phyloP scores from a whole-genome alignment of 2,797 vertebrate species.

The Sorex maritimensis region DNA sequence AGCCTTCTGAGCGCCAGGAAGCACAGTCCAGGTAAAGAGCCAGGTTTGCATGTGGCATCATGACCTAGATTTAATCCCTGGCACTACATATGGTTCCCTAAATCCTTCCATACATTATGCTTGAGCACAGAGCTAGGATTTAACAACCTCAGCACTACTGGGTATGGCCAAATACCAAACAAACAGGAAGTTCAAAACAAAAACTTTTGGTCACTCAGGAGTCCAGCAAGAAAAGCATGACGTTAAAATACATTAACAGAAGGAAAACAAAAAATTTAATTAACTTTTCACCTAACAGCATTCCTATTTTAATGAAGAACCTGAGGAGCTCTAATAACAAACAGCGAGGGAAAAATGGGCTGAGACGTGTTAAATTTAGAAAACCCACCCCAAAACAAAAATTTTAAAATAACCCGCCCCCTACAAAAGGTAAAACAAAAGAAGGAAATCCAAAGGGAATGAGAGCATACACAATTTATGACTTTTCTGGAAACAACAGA shows the following conservation, averaged over 20 bases:
- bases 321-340: conserved; percentile 11
- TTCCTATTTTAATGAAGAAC: conserved; percentile 27
- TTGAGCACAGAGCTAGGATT: too few species aligned
- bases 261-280: conserved; percentile 48
- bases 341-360: not conserved
- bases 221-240: not conserved
- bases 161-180: too few species aligned
- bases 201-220: conserved; percentile 21
- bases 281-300: not conserved
- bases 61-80: not conserved
- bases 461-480: conserved; percentile 17
- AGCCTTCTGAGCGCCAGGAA: too few species aligned
- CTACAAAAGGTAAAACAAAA: too few species aligned
- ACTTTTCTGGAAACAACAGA: conserved; percentile 34
- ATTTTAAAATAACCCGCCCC: too few species aligned
- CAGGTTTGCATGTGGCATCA: too few species aligned
- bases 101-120: too few species aligned
- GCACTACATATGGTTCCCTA: not conserved
- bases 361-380: not conserved
- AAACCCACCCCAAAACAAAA: too few species aligned
- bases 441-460: conserved; percentile 5
- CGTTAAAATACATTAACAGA: conserved; percentile 54
- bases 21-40: too few species aligned
- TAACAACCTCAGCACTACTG: too few species aligned
- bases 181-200: not conserved